A percentile compares a stretch with the other conserved stretches of the same genome.
phyloP scores from a whole-genome alignment of 92 coral and sea anemone species.

The Parazoanthus atlanticus region DNA sequence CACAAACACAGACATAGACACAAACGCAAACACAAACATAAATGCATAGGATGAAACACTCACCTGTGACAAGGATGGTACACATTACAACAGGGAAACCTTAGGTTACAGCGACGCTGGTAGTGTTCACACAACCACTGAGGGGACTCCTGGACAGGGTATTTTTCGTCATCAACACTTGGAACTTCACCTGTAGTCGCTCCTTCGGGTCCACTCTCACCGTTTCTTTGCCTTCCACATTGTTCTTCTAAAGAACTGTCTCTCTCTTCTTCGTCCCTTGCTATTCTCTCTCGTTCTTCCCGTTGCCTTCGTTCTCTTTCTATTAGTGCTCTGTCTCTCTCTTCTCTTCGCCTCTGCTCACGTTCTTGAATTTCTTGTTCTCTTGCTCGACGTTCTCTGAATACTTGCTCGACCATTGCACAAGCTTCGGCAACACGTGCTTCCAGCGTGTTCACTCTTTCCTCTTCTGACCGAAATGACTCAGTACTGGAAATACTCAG shows the following conservation, averaged over 20 bases:
- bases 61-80: conserved; percentile 81
- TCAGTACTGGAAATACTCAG: conserved; percentile 1
- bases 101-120: conserved; percentile 74
- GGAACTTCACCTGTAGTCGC: neutral
- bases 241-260: neutral
- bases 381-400: conserved; percentile 33
- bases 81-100: conserved; percentile 73
- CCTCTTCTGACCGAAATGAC: conserved; percentile 11
- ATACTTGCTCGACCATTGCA: conserved; percentile 48
- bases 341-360: neutral
- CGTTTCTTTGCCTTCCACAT: neutral
- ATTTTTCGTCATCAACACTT: conserved; percentile 2
- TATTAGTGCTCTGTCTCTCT: neutral
- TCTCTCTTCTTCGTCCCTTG: neutral
- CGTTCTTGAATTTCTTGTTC: conserved; percentile 11
- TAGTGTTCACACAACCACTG: conserved; percentile 78
- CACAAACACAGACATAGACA: neutral
- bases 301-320: neutral
- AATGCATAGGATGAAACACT: neutral
- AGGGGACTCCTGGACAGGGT: conserved; percentile 23
- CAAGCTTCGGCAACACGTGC: conserved; percentile 58
- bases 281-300: neutral
- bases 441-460: conserved; percentile 4
- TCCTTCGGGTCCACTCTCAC: conserved; percentile 1
- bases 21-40: neutral